Conservation (phyloP, 2,797 vertebrate species). For the Leptodactylus fallax region DNA sequence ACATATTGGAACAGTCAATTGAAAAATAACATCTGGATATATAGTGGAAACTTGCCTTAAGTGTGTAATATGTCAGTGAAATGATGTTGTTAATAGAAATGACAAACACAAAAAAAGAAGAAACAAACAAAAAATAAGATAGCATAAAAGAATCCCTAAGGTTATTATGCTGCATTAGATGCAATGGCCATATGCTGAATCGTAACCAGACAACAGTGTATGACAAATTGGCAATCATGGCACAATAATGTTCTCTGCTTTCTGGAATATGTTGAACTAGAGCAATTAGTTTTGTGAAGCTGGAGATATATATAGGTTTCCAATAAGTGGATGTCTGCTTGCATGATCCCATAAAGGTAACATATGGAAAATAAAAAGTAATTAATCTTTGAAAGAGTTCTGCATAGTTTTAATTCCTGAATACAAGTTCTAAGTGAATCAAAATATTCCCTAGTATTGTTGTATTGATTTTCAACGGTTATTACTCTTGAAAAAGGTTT, state of each 20-base stretch:
- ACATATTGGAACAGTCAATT: constrained; percentile 15
- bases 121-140: constrained; percentile 23
- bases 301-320: neutral
- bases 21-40: constrained; percentile 39
- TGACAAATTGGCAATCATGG: constrained; percentile 39
- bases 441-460: neutral
- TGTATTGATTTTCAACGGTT: no score
- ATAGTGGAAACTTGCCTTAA: constrained; percentile 39
- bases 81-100: constrained; percentile 46
- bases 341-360: neutral
- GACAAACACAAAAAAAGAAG: constrained; percentile 32
- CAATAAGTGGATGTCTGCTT: neutral
- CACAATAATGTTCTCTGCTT: constrained; percentile 20
- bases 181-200: constrained; percentile 35
- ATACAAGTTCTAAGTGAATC: neutral
- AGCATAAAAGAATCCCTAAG: constrained; percentile 15
- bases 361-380: neutral
- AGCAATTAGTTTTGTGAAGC: neutral
- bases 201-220: constrained; percentile 32
- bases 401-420: neutral
- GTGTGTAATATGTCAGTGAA: constrained; percentile 43
- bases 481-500: neutral
- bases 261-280: constrained; percentile 16
- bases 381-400: neutral
- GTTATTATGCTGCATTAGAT: constrained; percentile 31